These are phyloP conservation scores for Malthinus seriepunctatus DNA, from an alignment of 2,888 invertebrate genomes.

Conservation along the genomic window DNA sequence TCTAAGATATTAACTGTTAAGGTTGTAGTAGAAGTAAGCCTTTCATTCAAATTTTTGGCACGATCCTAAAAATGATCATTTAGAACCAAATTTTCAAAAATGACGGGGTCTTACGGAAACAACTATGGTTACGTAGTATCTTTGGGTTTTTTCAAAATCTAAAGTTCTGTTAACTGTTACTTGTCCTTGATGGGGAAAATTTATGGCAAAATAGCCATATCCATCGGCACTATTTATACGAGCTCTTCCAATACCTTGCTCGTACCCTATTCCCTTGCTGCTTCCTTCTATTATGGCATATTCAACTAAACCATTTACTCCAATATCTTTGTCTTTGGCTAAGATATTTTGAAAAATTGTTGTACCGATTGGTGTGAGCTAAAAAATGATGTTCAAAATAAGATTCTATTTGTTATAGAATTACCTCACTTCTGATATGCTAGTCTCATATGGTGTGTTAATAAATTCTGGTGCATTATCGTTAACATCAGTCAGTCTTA, in stretches of 20 bases:
- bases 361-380: slow-evolving; percentile 85
- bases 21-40: slow-evolving; percentile 82
- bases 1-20: slow-evolving; percentile 84
- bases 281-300: slow-evolving; percentile 79
- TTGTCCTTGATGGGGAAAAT: slow-evolving; percentile 85
- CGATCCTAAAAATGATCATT: slow-evolving; percentile 68
- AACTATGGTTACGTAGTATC: slow-evolving; percentile 85
- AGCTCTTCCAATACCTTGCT: slow-evolving; percentile 61
- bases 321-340: slow-evolving; percentile 82
- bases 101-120: slow-evolving; percentile 73
- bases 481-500: slow-evolving; percentile 87
- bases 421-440: slow-evolving; percentile 78
- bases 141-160: slow-evolving; percentile 86
- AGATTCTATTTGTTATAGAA: neutral
- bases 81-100: too few relatives aligned
- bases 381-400: slow-evolving; percentile 44
- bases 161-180: slow-evolving; percentile 83
- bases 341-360: slow-evolving; percentile 82
- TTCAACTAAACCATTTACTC: slow-evolving; percentile 86
- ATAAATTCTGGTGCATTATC: slow-evolving; percentile 87
- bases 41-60: slow-evolving; percentile 74
- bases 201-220: slow-evolving; percentile 81
- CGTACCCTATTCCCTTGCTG: slow-evolving; percentile 58
- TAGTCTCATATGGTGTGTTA: slow-evolving; percentile 81
- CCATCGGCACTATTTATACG: slow-evolving; percentile 74